These are phyloP conservation scores for Siniperca scherzeri DNA, from an alignment of 2,797 vertebrate genomes.

Conservation along the genomic window DNA sequence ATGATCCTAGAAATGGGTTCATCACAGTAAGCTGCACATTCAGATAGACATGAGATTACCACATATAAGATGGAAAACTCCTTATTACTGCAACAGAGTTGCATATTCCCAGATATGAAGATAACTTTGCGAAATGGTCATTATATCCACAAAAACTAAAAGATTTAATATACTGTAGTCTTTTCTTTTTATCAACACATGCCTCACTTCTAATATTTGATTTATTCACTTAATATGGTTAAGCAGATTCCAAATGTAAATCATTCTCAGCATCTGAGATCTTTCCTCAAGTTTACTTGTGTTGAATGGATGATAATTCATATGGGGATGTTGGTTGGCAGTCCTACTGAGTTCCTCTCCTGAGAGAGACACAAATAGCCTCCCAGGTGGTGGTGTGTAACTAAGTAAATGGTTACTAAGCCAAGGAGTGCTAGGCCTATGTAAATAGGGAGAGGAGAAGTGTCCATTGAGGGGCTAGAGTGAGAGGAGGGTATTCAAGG, in stretches of 20 bases:
- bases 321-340: constrained; percentile 70
- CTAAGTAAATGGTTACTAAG: constrained; percentile 82
- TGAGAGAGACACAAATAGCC: constrained; percentile 77
- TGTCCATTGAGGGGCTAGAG: constrained; percentile 53
- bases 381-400: constrained; percentile 78
- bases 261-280: constrained; percentile 20
- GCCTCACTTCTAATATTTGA: constrained; percentile 17
- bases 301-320: constrained; percentile 67
- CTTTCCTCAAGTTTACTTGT: constrained; percentile 41
- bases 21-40: constrained; percentile 66
- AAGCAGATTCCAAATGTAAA: constrained; percentile 40
- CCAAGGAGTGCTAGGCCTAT: constrained; percentile 64
- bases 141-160: neutral
- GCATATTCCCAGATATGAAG: constrained; percentile 21
- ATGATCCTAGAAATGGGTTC: constrained; percentile 73
- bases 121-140: constrained; percentile 2
- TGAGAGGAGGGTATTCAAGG: constrained; percentile 60
- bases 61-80: constrained; percentile 30
- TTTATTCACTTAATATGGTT: constrained; percentile 22
- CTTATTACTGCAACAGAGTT: neutral
- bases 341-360: constrained; percentile 70
- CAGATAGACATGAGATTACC: constrained; percentile 56
- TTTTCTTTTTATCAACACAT: constrained; percentile 18
- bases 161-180: neutral
- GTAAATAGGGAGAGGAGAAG: constrained; percentile 65